phyloP scores from a whole-genome alignment of 2,797 vertebrate species.

The Fringilla coelebs region DNA sequence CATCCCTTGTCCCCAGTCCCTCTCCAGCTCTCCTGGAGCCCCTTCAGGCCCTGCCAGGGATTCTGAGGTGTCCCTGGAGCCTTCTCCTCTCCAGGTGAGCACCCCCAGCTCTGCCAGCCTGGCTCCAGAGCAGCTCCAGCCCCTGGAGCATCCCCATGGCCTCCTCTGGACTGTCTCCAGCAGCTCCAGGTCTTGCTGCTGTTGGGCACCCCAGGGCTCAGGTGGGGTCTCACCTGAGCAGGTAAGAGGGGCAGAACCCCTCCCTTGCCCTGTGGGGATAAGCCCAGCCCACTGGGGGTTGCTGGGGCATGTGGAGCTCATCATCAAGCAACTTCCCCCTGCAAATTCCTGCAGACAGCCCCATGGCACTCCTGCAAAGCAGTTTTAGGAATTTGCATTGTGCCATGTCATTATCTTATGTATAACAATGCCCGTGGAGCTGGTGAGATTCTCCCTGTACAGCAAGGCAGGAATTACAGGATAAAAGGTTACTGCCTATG shows the following conservation, averaged over 20 bases:
- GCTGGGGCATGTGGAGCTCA: background rate
- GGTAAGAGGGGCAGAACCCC: background rate
- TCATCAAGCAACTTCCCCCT: background rate
- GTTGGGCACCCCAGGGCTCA: background rate
- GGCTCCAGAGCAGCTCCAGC: background rate
- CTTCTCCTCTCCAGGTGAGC: background rate
- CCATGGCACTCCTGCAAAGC: background rate
- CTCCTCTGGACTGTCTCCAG: background rate
- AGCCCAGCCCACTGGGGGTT: background rate
- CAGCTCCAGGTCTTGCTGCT: fast-evolving
- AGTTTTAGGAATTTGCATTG: background rate
- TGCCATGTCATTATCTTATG: background rate
- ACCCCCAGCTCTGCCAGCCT: background rate
- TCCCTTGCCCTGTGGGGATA: background rate
- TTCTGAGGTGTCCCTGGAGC: background rate
- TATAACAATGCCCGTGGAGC: background rate
- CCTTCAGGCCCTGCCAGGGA: fast-evolving
- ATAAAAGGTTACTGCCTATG: background rate
- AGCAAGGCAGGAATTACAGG: background rate
- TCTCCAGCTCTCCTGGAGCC: background rate
- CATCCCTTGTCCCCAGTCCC: background rate
- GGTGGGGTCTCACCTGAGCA: background rate
- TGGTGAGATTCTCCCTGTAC: background rate
- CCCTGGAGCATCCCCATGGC: fast-evolving
- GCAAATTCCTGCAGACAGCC: background rate